phyloP scores from a whole-genome alignment of 2,113 vertebrate species.

The Ameiurus melas region DNA sequence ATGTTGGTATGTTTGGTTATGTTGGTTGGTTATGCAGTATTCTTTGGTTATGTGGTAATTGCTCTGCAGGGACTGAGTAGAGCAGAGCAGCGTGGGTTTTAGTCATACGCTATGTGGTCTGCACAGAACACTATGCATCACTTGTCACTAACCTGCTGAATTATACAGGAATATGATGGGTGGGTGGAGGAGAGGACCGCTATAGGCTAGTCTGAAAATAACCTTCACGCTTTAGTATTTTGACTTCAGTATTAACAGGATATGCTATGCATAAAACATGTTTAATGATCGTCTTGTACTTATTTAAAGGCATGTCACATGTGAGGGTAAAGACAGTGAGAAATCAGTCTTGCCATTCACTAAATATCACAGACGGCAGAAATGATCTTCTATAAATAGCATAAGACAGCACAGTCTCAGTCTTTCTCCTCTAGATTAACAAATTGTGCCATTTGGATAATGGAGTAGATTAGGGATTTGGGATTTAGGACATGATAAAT shows the following conservation, averaged over 20 bases:
- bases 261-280: slow-evolving; percentile 6
- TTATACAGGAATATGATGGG: slow-evolving; percentile 67
- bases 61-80: background rate
- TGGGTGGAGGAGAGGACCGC: slow-evolving; percentile 61
- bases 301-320: slow-evolving; percentile 8
- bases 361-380: background rate
- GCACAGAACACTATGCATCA: slow-evolving; percentile 20
- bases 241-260: background rate
- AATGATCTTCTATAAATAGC: slow-evolving; percentile 19
- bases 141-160: slow-evolving; percentile 54
- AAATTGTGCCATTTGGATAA: slow-evolving; percentile 16
- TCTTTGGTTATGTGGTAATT: slow-evolving; percentile 8
- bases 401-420: background rate
- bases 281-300: background rate
- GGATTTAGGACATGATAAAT: background rate
- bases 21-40: background rate
- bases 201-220: slow-evolving; percentile 69
- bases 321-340: background rate
- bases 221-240: slow-evolving; percentile 42
- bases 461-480: background rate
- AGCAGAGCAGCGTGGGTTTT: slow-evolving; percentile 16
- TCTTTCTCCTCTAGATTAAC: slow-evolving; percentile 19
- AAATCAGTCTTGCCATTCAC: background rate
- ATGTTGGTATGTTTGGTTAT: background rate
- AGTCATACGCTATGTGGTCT: slow-evolving; percentile 33